Base-by-base conservation (phyloP, 2,888 invertebrate genomes). In the Odontocolon sp. region DNA sequence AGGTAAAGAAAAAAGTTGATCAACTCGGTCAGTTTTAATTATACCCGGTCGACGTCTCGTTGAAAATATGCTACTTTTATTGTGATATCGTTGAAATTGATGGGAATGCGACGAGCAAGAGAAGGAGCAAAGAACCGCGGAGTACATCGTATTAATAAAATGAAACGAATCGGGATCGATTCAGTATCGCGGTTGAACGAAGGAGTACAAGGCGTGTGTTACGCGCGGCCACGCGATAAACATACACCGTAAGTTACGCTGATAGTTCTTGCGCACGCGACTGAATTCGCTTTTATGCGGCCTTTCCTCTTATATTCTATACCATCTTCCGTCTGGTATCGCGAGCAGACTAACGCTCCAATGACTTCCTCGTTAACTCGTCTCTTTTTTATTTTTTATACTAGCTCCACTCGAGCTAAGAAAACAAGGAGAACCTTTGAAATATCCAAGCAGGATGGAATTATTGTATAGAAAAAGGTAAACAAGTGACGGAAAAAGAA, bases 221-320 rank as follows among this genome's bases (percentile, higher is more conserved):
- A 69, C 54, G 38, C 52, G 50, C 68, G 72, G 52, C 71, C 75
- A 80, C 71, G 75, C 77, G 80, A 82, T 81, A 80, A 81, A 80
- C 75, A 77, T 78, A 72, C 68, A 77, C 73, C 64, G 74, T 81
- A 78, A 82, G 78, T 82, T 78, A 81, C 67, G 78, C 69, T 74
- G 77, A 81, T 81, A 80, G 78, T 78, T 78, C 78, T 79, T 52
- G 54, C 63, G 71, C 82, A 82, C 81, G 82, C 82, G 78, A 81
- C 71, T 59, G 16, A 11, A 66, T 28, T 47, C 18, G 14, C 45
- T 31, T 4, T 33, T 57, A 14, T 64, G 45, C 36, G 16, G 28
- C n/a, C n/a, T n/a, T 21, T 31, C 31, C 56, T 45, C 23, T 33
- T 56, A 54, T 56, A 42, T 67, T n/a, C n/a, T n/a, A n/a, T 45